Percentiles rank a stretch among this genome's conserved stretches.
Conservation (phyloP, 2,888 invertebrate species). For the Parasteatoda lunata region DNA sequence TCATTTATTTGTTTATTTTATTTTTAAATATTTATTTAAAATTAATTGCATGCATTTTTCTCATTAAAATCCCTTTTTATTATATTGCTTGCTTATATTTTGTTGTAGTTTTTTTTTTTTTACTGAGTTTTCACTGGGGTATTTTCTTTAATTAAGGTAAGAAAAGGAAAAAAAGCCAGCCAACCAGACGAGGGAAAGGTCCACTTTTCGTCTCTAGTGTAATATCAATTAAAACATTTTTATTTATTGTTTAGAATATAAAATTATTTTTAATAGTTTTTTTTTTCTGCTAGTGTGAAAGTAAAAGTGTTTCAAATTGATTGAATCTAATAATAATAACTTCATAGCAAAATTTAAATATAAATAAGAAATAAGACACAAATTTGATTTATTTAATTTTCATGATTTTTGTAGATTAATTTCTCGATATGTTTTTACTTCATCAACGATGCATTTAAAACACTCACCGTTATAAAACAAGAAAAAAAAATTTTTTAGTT, state of each 20-base stretch:
- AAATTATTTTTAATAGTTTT: background rate
- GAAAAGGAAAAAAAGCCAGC: slow-evolving; percentile 37
- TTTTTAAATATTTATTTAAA: too few relatives aligned
- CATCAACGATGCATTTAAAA: too few relatives aligned
- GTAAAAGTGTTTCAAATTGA: background rate
- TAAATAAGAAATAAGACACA: too few relatives aligned
- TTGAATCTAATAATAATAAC: background rate
- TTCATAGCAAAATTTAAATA: too few relatives aligned
- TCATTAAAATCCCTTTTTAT: too few relatives aligned
- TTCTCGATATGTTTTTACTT: too few relatives aligned
- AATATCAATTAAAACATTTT: slow-evolving; percentile 46
- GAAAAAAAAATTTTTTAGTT: too few relatives aligned
- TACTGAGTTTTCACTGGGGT: slow-evolving; percentile 14
- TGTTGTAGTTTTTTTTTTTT: slow-evolving; percentile 2
- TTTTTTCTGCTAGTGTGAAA: background rate
- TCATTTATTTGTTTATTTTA: too few relatives aligned
- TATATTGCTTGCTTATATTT: background rate
- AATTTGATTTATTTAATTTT: too few relatives aligned
- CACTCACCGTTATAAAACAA: too few relatives aligned
- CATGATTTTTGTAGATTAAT: too few relatives aligned
- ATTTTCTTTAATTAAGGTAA: slow-evolving; percentile 56
- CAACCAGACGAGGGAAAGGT: slow-evolving; percentile 31
- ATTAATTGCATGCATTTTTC: too few relatives aligned
- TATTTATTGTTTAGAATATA: slow-evolving; percentile 1
- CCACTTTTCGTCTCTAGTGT: slow-evolving; percentile 54